Evolutionary conservation across 2,797 vertebrate species (phyloP), one percentile per base, ranked within the genome.

Genomic region (Arctocebus calabarensis): DNA sequence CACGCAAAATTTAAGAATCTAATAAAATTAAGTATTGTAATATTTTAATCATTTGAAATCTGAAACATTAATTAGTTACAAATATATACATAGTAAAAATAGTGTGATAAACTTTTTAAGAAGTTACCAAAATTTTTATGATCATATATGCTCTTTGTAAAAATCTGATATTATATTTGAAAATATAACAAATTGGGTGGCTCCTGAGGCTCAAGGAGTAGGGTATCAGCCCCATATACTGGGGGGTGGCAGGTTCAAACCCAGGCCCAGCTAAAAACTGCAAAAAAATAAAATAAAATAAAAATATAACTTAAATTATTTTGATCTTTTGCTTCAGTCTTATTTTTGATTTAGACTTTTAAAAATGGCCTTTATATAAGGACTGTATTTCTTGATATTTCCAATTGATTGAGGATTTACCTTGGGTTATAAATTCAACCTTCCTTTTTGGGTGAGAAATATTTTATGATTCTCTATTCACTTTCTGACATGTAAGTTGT

Each of bases 391-490:
- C 45, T 89, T 94, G 55, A 29, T 95, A 95, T 95, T 95, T 94
- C 40, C 70, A 94, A 71, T 25, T 96, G 94, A 94, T 92, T 94
- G 84, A 97, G 3, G 34, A 88, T 91, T 96, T 92, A 92, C 59
- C 81, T 59, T 85, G 64, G 91, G 40, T 94, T 85, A 88, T 94
- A 97, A 84, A 92, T 94, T 71, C 57, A 40, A 88, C 90, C 78
- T 94, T 93, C 45, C 25, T 88, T 83, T 96, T 92, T 62, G 34
- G 74, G 66, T 90, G 81, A 90, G 20, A 91, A 93, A 88, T 91
- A 82, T 45, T 97, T 96, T 96, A 96, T 88, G 94, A 84, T 85
- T 86, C 82, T 96, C n/a, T 84, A 90, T 88, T 94, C 90, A 93
- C 77, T 70, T 88, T 83, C 70, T 43, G 91, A 95, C 59, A 92